phyloP scores from a whole-genome alignment of 1,140 invertebrate genomes.

The Drosophila chauvacae region DNA sequence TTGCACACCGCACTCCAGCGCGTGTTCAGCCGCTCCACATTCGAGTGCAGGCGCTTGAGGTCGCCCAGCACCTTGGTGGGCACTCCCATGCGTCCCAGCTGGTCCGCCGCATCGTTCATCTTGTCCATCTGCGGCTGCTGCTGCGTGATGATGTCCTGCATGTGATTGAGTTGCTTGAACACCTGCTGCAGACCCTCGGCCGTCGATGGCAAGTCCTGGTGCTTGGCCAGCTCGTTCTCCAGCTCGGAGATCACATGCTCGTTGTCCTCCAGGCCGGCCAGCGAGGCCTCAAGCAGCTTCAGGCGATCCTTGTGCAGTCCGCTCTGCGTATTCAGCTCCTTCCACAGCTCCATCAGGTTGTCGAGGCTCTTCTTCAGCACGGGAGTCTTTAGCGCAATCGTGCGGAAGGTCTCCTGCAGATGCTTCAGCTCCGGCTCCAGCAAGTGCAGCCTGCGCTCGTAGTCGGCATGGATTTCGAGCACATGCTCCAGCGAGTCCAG shows the following conservation, averaged over 20 bases:
- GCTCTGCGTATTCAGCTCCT: constrained; percentile 85
- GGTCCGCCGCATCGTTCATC: constrained; percentile 94
- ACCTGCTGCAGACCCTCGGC: constrained; percentile 90
- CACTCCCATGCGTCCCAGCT: constrained; percentile 91
- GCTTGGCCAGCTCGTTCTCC: constrained; percentile 94
- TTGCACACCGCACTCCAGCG: constrained; percentile 96
- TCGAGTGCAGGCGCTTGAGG: constrained; percentile 96
- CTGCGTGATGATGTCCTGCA: constrained; percentile 92
- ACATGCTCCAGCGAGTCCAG: constrained; percentile 93
- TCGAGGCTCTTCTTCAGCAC: constrained; percentile 95
- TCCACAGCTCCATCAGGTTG: constrained; percentile 95
- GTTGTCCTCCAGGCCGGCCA: constrained; percentile 95
- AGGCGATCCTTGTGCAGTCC: constrained; percentile 86
- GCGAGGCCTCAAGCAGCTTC: constrained; percentile 95
- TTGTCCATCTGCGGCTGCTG: constrained; percentile 95
- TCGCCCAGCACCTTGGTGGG: constrained; percentile 90
- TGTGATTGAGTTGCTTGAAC: constrained; percentile 84
- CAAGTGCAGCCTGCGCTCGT: constrained; percentile 89
- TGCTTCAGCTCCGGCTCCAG: constrained; percentile 92
- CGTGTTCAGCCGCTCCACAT: constrained; percentile 93
- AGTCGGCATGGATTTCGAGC: constrained; percentile 95
- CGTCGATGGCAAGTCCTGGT: constrained; percentile 93
- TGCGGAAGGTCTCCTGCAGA: constrained; percentile 92
- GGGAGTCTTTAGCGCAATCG: constrained; percentile 93
- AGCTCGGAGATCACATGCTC: constrained; percentile 94